A percentile compares a stretch with the other conserved stretches of the same genome.
Evolutionary conservation across 2,888 invertebrate genomes (phyloP).

Genomic region (Spodoptera littoralis): DNA sequence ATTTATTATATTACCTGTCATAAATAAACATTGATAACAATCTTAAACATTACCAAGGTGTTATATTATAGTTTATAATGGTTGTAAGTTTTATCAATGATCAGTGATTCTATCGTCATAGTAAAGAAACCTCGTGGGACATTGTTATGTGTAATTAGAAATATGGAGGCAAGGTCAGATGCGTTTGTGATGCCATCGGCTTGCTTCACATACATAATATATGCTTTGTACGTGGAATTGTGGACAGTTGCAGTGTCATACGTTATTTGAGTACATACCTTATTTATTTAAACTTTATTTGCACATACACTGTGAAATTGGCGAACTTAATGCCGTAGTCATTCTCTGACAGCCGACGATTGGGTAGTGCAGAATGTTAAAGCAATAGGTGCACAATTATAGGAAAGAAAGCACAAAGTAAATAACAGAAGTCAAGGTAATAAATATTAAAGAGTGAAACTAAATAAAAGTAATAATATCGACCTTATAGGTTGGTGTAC

Average conservation of each 20-base stretch:
- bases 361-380: too few relatives aligned
- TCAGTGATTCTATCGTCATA: conserved; percentile 61
- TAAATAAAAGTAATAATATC: too few relatives aligned
- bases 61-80: conserved; percentile 13
- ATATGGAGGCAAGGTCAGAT: conserved; percentile 77
- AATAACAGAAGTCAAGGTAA: too few relatives aligned
- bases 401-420: too few relatives aligned
- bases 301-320: too few relatives aligned
- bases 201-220: conserved; percentile 47
- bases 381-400: too few relatives aligned
- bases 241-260: not conserved
- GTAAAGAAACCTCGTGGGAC: conserved; percentile 72
- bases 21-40: not conserved
- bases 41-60: not conserved
- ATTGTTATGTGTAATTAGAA: conserved; percentile 69
- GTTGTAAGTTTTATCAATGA: conserved; percentile 54
- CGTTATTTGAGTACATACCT: not conserved
- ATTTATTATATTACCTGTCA: too few relatives aligned
- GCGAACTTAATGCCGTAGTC: too few relatives aligned
- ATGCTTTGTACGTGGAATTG: conserved; percentile 10
- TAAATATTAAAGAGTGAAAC: too few relatives aligned
- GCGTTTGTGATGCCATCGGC: conserved; percentile 53
- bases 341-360: too few relatives aligned
- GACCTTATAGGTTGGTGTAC: too few relatives aligned
- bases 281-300: too few relatives aligned